Conservation (phyloP, 2,113 vertebrate genomes). For the Ardeotis arabs region DNA sequence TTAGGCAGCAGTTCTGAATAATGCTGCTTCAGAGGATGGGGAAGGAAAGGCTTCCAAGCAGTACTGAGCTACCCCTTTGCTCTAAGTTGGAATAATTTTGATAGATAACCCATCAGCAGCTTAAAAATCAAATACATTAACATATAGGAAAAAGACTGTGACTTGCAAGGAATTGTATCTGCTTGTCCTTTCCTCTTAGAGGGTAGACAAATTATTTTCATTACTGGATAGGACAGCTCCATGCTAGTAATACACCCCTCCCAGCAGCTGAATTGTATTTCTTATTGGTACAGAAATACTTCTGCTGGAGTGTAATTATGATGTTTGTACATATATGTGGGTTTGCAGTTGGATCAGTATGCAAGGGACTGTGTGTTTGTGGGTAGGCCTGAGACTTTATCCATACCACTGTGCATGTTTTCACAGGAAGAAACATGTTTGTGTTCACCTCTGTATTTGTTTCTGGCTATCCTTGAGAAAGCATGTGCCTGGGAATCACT, state of each 20-base stretch:
- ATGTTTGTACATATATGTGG: neutral
- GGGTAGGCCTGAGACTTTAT: neutral
- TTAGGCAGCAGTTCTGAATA: conserved; percentile 43
- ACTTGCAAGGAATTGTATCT: neutral
- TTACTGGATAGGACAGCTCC: neutral
- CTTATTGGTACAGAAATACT: neutral
- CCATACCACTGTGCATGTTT: neutral
- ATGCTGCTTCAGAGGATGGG: conserved; percentile 4
- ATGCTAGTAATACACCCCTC: neutral
- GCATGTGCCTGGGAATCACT: neutral
- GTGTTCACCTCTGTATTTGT: neutral
- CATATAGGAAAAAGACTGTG: neutral
- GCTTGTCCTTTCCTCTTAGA: neutral
- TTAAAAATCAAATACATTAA: conserved; percentile 26
- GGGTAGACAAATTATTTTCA: neutral
- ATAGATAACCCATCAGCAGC: neutral
- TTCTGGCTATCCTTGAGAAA: neutral
- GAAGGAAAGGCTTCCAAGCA: conserved; percentile 35
- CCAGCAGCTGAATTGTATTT: neutral
- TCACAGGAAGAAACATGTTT: neutral
- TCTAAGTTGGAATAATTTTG: conserved; percentile 19
- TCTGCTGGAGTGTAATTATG: neutral
- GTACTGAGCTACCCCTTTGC: neutral
- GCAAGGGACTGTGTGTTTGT: neutral
- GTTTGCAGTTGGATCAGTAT: neutral